Percentiles rank a stretch among this genome's conserved stretches.
Evolutionary conservation across 2,797 vertebrate genomes (phyloP).

Genomic region (Pangasius krempfi): DNA sequence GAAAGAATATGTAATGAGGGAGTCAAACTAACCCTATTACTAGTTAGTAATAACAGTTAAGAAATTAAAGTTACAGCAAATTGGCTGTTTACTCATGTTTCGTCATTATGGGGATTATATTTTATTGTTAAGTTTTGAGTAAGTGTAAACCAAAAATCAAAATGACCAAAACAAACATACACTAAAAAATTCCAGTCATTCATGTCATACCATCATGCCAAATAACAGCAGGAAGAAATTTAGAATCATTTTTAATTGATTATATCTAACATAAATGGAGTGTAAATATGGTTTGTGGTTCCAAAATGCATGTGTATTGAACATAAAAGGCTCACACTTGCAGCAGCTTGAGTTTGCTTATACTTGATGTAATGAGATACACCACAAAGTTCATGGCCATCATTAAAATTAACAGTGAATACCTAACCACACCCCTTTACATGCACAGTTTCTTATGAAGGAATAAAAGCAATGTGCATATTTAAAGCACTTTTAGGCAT

Average conservation of each 20-base stretch:
- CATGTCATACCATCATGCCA: not conserved
- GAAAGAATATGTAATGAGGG: not conserved
- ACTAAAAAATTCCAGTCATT: not conserved
- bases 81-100: not conserved
- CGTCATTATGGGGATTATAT: too few species aligned
- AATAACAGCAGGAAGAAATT: not conserved
- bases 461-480: not conserved
- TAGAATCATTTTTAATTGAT: not conserved
- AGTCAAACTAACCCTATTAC: not conserved
- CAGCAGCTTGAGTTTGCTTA: not conserved
- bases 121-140: not conserved
- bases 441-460: not conserved
- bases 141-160: not conserved
- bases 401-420: not conserved
- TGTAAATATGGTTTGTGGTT: not conserved
- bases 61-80: not conserved
- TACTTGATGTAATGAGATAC: not conserved
- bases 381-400: not conserved
- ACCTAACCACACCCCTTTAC: conserved; percentile 42
- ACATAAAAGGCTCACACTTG: not conserved
- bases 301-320: not conserved
- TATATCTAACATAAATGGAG: not conserved
- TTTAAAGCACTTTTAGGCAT: not conserved
- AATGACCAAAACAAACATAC: not conserved
- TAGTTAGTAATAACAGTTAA: not conserved